Base-by-base conservation (phyloP, 2,113 vertebrate genomes). In the Neodon shergylaensis region DNA sequence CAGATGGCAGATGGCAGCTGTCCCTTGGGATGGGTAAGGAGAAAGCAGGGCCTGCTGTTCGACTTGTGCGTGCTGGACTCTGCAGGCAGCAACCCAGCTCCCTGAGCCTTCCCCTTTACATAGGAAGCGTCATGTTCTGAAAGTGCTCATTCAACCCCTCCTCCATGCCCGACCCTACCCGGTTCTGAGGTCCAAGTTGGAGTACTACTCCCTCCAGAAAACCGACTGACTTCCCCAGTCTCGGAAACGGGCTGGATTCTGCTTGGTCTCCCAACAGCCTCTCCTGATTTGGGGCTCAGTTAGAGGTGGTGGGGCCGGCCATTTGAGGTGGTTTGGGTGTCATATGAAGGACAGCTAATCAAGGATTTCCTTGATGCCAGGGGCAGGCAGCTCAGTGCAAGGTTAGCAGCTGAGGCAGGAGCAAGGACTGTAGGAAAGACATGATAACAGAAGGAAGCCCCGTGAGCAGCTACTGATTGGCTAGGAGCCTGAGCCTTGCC, bases 81-180 rank as follows among this genome's bases (percentile, higher is more conserved):
- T 1, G 0, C 21, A 31, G 66, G 52, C 0, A 0, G 28, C 36
- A 13, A 3, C 36, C 26, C n/a, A 28, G 13, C 52, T 26, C 14
- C 0, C 7, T 12, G 17, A 88, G 24, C 11, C 42, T 2, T 39
- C 78, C 1, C 13, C 31, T 83, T 36, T 61, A 33, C 28, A 39
- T 5, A 0, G 1, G 61, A 58, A 13, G 5, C 26, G 3, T 4
- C 24, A 0, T 1, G 8, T 47, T 26, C 52, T 13, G 6, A 26
- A 21, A 11, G 42, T 2, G 1, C 1, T 47, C 16, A 7, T 24
- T 0, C 0, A 65, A 47, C 5, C 39, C 49, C 42, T 24, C 54
- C 42, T 33, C 39, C 2, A 0, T 0, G 12, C 33, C 61, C 9
- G 26, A 58, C 11, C 65, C 44, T 1, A 0, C 0, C 4, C 9